Base-by-base conservation (phyloP, 2,797 vertebrate species). In the Lophius americanus region DNA sequence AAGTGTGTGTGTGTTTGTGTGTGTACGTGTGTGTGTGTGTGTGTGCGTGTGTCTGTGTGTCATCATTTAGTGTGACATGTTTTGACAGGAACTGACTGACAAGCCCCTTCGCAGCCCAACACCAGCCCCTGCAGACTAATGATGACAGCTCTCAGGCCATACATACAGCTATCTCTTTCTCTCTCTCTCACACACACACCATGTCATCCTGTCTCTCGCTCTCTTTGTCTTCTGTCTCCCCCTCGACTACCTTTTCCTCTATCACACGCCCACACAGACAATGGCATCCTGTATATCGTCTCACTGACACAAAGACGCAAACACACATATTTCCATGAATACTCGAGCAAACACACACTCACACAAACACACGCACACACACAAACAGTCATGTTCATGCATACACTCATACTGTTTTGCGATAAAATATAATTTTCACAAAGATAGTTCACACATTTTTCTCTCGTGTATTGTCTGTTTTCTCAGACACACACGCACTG, bases 201-300 rank as follows among this genome's bases (percentile, higher is more conserved):
- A 73, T 83, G 70, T 89, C 85, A 82, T 86, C 68, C 85, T 63
- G 66, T 89, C 82, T 76, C 76, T 85, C 51, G 51, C 64, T 77
- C 72, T 89, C 90, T 90, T 89, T 91, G 86, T 91, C 89, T 89
- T 78, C 75, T 84, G 81, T 89, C 81, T 90, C 84, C 87, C 85
- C 84, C 87, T 88, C 64, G 64, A 80, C 89, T 89, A 91, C 89
- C 85, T 90, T 86, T 91, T 86, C 76, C 81, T 87, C 83, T 68
- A 82, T 83, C 87, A 86, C 86, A 89, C 88, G 78, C 89, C 86
- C 90, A 90, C 88, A 70, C 87, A 86, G 83, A 91, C 89, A 91
- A 91, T 90, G 84, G 85, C 85, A 88, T 88, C 74, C 81, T 90
- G 89, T 91, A 81, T 86, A 85, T 85, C 79, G 79, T 85, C 82